Conservation (phyloP, 1,140 invertebrate genomes). For the Drosophila eugracilis region DNA sequence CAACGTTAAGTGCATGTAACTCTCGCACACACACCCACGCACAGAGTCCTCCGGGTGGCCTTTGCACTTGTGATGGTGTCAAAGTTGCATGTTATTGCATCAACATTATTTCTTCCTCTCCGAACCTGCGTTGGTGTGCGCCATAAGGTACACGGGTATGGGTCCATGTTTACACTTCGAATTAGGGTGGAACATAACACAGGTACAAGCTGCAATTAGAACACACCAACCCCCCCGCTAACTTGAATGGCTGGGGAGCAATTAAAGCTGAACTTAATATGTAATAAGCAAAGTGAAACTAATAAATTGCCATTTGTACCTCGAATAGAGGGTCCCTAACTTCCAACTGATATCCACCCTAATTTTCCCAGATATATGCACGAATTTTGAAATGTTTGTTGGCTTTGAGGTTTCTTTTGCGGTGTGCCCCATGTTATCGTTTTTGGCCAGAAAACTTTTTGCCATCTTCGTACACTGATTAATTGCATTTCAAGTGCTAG, state of each 20-base stretch:
- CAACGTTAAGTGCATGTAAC: conserved; percentile 80
- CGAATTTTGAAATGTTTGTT: background rate
- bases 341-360: background rate
- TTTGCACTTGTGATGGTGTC: conserved; percentile 52
- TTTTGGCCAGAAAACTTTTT: conserved; percentile 46
- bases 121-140: background rate
- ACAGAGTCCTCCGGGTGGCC: conserved; percentile 7
- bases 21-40: conserved; percentile 19
- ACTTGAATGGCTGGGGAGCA: background rate
- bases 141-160: conserved; percentile 24
- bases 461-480: conserved; percentile 65
- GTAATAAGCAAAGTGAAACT: background rate
- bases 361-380: background rate
- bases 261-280: background rate
- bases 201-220: conserved; percentile 10
- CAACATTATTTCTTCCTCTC: conserved; percentile 62
- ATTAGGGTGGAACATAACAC: conserved; percentile 6
- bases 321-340: no score
- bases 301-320: no score
- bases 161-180: conserved; percentile 8
- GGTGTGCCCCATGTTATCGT: conserved; percentile 51
- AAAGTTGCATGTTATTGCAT: conserved; percentile 82
- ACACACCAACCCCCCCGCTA: background rate
- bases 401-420: conserved; percentile 40
- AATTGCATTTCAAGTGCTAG: conserved; percentile 78